Base-by-base conservation (phyloP, 2,797 vertebrate genomes). In the Okamejei kenojei region DNA sequence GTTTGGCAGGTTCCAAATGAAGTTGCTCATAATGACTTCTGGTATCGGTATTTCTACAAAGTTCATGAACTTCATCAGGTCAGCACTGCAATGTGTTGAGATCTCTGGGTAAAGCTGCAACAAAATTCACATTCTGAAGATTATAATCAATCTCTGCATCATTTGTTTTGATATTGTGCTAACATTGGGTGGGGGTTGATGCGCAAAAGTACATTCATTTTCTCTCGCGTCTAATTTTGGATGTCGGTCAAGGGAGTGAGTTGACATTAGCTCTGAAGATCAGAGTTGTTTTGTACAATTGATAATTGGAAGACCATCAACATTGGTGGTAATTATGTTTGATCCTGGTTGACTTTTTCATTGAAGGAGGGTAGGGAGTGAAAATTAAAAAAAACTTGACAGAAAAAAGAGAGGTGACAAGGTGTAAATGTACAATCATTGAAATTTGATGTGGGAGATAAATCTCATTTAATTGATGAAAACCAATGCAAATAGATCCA, bases 31-130 rank as follows among this genome's bases (percentile, higher is more conserved):
- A 26, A 15, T 45, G 90, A 92, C 90, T 92, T 92, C 45, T 92
- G 90, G 90, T 92, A 38, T 76, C 90, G 68, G 21, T 92, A 92
- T 92, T 92, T 92, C 90, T 92, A 92, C 23, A 92, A 71, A 92
- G 71, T 76, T 5, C 21, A 92, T 54, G 71, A 92, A 38, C 38
- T 92, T 58, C 71, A 92, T 45, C 90, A 92, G 90, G 90, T 92
- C 38, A 92, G 90, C 32, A 45, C 21, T 35, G 8, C 65, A 90
- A 38, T 71, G 65, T 15, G 17, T 71, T 23, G 32, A 90, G 5
- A 54, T 73, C 38, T 54, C 35, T 54, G 23, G 10, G 19, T 38
- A 91, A 91, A 26, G 6, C 61, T 65, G 7, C 35, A 88, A 35
- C 32, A 29, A 88, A 29, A 88, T 35, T 2, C 1, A n/a, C 61